phyloP scores from a whole-genome alignment of 2,888 invertebrate genomes.

The Campopleginae sp. region DNA sequence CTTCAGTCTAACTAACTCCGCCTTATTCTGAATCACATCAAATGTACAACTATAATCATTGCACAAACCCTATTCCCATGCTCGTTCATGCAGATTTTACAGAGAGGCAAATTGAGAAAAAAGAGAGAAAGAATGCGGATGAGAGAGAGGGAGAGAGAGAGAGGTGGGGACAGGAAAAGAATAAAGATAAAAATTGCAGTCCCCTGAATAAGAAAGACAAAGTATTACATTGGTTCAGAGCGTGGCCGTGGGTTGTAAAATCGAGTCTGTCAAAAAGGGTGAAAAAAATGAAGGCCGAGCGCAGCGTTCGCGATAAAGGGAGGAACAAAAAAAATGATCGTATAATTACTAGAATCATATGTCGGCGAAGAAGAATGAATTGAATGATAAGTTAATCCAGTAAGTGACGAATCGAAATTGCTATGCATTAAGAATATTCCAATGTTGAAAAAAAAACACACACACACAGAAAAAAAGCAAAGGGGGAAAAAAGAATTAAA shows the following conservation, averaged over 20 bases:
- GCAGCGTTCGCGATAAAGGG: conserved; percentile 35
- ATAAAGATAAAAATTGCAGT: conserved; percentile 35
- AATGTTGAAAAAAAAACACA: conserved; percentile 43
- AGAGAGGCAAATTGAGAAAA: conserved; percentile 61
- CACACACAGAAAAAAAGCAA: not conserved
- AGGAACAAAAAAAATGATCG: conserved; percentile 29
- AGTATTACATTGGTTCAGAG: conserved; percentile 52
- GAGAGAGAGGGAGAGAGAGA: conserved; percentile 24
- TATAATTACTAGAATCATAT: conserved; percentile 49
- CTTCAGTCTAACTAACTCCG: conserved; percentile 80
- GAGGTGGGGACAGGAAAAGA: conserved; percentile 19
- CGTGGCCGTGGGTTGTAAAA: conserved; percentile 46
- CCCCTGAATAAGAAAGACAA: conserved; percentile 52
- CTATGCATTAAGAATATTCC: conserved; percentile 55
- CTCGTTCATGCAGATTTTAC: conserved; percentile 76
- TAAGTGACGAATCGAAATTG: conserved; percentile 57
- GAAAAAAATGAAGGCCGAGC: conserved; percentile 24
- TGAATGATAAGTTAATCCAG: conserved; percentile 51
- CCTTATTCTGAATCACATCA: conserved; percentile 78
- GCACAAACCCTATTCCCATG: conserved; percentile 75
- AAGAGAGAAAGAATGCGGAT: conserved; percentile 18
- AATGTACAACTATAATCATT: conserved; percentile 80
- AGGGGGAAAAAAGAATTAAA: not conserved
- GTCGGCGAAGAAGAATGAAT: conserved; percentile 31
- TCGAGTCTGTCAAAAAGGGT: conserved; percentile 51